Evolutionary conservation across 1,140 invertebrate species (phyloP).

Genomic region (Protaetia brevitarsis): DNA sequence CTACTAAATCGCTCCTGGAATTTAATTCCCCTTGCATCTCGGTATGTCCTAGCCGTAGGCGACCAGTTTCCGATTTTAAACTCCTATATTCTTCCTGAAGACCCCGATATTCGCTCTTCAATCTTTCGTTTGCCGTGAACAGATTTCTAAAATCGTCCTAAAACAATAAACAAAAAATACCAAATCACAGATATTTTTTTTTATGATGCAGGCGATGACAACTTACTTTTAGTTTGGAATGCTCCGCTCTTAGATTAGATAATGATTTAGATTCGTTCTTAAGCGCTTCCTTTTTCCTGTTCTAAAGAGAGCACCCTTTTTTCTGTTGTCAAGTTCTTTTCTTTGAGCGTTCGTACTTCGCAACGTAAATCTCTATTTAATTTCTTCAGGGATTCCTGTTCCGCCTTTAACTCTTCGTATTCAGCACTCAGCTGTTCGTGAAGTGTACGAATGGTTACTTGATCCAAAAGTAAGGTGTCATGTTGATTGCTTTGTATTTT

Average conservation of each 20-base stretch:
- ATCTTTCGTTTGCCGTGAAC: constrained; percentile 76
- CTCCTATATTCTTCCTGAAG: constrained; percentile 83
- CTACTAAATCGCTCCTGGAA: constrained; percentile 69
- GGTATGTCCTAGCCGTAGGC: constrained; percentile 73
- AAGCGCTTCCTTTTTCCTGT: constrained; percentile 65
- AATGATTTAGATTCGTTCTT: constrained; percentile 70
- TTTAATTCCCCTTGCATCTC: constrained; percentile 81
- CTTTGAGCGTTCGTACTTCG: constrained; percentile 71
- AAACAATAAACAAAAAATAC: constrained; percentile 26
- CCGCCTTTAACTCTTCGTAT: constrained; percentile 81
- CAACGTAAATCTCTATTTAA: constrained; percentile 70
- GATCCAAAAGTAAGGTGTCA: constrained; percentile 75
- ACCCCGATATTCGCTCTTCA: constrained; percentile 79
- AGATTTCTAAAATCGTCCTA: constrained; percentile 82
- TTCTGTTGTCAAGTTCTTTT: constrained; percentile 58
- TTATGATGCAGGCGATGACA: neutral
- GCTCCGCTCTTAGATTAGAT: constrained; percentile 75
- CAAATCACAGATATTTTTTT: neutral
- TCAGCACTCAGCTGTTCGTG: constrained; percentile 86
- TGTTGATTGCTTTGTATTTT: constrained; percentile 65
- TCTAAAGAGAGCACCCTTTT: constrained; percentile 60
- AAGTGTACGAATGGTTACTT: constrained; percentile 77
- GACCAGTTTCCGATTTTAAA: constrained; percentile 74
- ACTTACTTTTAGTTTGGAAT: constrained; percentile 74
- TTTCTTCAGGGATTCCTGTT: constrained; percentile 78